Percentiles rank a stretch among this genome's conserved stretches.
Evolutionary conservation across 2,888 invertebrate species (phyloP).

Genomic region (Apantesis nais): DNA sequence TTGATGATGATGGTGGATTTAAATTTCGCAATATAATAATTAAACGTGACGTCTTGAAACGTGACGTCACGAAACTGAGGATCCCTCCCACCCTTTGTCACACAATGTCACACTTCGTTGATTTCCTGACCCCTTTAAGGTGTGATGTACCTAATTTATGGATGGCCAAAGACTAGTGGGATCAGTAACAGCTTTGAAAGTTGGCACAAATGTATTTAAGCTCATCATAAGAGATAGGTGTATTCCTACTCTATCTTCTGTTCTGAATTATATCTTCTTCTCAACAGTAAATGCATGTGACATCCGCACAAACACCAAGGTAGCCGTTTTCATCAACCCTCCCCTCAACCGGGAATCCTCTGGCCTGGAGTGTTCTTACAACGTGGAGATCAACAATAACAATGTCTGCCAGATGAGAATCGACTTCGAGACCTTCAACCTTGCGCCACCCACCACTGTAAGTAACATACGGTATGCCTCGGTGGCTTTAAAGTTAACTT

Average conservation of each 20-base stretch:
- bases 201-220: too few species aligned
- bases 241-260: not conserved
- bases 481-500: too few species aligned
- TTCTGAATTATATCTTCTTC: not conserved
- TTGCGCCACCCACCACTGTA: constrained; percentile 80
- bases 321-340: constrained; percentile 80
- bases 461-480: constrained; percentile 36
- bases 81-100: too few species aligned
- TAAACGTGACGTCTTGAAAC: too few species aligned
- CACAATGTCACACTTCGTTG: too few species aligned
- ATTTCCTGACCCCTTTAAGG: too few species aligned
- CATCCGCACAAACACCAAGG: constrained; percentile 73
- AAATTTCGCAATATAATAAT: too few species aligned
- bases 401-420: constrained; percentile 87
- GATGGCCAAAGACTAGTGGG: too few species aligned
- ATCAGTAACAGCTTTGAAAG: too few species aligned
- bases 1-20: too few species aligned
- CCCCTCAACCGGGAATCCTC: constrained; percentile 73
- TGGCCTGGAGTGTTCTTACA: constrained; percentile 82
- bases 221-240: not conserved
- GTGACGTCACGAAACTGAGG: too few species aligned
- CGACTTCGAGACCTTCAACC: constrained; percentile 85
- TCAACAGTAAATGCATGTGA: constrained; percentile 79
- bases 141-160: too few species aligned
- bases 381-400: constrained; percentile 84